Evolutionary conservation across 2,113 vertebrate species (phyloP).

Genomic region (Crocuta crocuta): DNA sequence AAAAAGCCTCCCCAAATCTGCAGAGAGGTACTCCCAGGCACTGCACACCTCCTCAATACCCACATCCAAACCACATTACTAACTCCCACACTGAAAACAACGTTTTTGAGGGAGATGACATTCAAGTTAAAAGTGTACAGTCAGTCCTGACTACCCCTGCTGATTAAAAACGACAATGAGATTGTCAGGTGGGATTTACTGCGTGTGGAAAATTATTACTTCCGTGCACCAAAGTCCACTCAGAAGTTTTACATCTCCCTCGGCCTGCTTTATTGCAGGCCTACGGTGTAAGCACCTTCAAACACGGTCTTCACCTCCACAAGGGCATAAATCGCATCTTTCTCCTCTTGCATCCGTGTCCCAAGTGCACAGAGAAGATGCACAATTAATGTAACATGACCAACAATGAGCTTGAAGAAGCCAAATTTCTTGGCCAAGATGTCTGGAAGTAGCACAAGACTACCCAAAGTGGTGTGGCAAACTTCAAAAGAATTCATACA

Average conservation of each 20-base stretch:
- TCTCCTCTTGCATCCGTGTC: background rate
- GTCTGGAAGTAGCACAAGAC: background rate
- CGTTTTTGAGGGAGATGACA: background rate
- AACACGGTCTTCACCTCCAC: background rate
- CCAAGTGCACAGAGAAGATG: background rate
- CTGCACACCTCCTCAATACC: background rate
- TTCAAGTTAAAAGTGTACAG: background rate
- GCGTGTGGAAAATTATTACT: background rate
- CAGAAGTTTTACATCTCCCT: background rate
- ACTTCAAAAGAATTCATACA: background rate
- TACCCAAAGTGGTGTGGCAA: background rate
- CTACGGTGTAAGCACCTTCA: background rate
- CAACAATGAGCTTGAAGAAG: background rate
- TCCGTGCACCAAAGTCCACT: background rate
- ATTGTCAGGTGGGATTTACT: too few species aligned
- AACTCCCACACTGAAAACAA: background rate
- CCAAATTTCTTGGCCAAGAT: background rate
- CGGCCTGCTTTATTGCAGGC: rapidly evolving
- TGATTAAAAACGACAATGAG: background rate
- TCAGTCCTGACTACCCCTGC: background rate
- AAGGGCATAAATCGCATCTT: background rate
- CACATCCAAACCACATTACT: background rate
- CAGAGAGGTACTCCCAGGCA: background rate
- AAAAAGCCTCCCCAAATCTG: background rate
- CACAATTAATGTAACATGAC: background rate